Conservation (phyloP, 2,113 vertebrate genomes). For the Theristicus caerulescens region DNA sequence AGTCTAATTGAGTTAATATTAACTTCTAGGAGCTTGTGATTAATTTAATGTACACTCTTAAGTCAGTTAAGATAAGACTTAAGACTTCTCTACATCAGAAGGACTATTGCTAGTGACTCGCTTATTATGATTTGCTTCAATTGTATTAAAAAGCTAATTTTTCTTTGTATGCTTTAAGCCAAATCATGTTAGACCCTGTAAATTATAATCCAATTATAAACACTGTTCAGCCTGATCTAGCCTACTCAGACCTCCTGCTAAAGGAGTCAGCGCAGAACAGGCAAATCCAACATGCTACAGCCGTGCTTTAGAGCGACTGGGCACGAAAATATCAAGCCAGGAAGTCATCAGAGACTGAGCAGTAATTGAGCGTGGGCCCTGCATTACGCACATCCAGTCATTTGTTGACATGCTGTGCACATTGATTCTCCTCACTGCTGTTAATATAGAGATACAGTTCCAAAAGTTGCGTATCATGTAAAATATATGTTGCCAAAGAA, state of each 20-base stretch:
- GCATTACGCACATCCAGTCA: accelerated
- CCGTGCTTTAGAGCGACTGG: not conserved
- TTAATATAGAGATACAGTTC: not conserved
- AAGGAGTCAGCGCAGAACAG: not conserved
- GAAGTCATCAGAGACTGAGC: not conserved
- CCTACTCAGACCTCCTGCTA: not conserved
- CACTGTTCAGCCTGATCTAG: not conserved
- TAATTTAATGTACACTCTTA: not conserved
- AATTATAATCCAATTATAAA: not conserved
- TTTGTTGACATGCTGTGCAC: too few relatives aligned
- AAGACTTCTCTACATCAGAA: not conserved
- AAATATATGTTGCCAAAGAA: accelerated
- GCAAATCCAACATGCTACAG: not conserved
- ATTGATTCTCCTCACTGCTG: not conserved
- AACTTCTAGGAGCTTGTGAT: not conserved
- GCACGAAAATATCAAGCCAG: not conserved
- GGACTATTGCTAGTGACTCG: not conserved
- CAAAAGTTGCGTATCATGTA: not conserved
- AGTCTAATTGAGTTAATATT: not conserved
- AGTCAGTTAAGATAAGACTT: not conserved
- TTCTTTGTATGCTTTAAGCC: not conserved
- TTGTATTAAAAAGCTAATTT: not conserved
- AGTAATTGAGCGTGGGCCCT: not conserved
- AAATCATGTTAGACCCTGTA: not conserved
- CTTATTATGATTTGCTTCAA: not conserved